Percentiles rank a stretch among this genome's conserved stretches.
Evolutionary conservation across 92 coral and sea anemone species (phyloP).

Genomic region (Porites evermanni): DNA sequence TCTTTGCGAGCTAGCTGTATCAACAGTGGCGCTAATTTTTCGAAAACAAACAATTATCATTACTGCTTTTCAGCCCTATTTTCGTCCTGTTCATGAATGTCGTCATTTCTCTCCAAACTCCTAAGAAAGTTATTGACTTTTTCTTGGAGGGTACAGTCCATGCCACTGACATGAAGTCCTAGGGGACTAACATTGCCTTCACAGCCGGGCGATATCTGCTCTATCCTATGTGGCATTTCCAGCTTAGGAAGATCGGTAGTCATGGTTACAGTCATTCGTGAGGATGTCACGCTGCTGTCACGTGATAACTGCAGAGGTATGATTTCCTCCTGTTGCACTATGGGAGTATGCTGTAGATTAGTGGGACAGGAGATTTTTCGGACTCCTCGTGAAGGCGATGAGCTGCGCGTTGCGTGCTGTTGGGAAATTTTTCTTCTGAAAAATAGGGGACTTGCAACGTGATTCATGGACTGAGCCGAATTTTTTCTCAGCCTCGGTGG

Average conservation of each 20-base stretch:
- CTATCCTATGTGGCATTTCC: slow-evolving; percentile 1
- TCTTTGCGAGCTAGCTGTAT: too few relatives aligned
- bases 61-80: background rate
- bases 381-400: slow-evolving; percentile 4
- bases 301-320: slow-evolving; percentile 31
- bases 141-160: slow-evolving; percentile 47
- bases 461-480: background rate
- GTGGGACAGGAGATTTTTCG: slow-evolving; percentile 36
- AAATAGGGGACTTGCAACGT: slow-evolving; percentile 29
- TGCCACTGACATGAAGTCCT: slow-evolving; percentile 19
- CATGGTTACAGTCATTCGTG: slow-evolving; percentile 3
- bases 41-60: too few relatives aligned
- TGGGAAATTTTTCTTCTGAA: slow-evolving; percentile 24
- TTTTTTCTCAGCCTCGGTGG: slow-evolving; percentile 17
- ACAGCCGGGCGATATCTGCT: background rate
- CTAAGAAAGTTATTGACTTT: slow-evolving; percentile 42
- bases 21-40: too few relatives aligned
- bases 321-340: slow-evolving; percentile 18
- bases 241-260: slow-evolving; percentile 41
- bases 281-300: slow-evolving; percentile 17
- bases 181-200: slow-evolving; percentile 23
- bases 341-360: slow-evolving; percentile 7
- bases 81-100: slow-evolving; percentile 1
- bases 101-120: slow-evolving; percentile 32
- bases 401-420: background rate